A percentile compares a stretch with the other conserved stretches of the same genome.
Evolutionary conservation across 2,113 vertebrate genomes (phyloP).

Genomic region (Callocephalon fimbriatum): DNA sequence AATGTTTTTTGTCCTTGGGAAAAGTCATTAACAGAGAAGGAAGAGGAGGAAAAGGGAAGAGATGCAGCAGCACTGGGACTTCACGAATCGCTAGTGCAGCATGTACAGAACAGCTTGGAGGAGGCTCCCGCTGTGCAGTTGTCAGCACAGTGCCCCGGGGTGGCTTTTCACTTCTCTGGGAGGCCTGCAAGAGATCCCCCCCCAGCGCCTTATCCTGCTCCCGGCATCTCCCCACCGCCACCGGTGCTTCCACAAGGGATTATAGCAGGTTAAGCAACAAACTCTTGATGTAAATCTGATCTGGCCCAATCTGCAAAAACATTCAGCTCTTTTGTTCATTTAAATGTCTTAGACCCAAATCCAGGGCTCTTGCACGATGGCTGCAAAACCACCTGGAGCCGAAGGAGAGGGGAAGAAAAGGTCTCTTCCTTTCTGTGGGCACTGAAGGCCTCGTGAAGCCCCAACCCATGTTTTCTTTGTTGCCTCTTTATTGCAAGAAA

Average conservation of each 20-base stretch:
- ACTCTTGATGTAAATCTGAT: neutral
- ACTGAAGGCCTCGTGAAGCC: neutral
- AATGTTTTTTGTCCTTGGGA: neutral
- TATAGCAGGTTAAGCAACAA: neutral
- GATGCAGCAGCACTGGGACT: neutral
- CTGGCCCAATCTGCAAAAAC: neutral
- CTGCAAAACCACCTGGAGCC: neutral
- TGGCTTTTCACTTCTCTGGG: neutral
- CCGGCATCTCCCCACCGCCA: neutral
- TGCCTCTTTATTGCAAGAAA: neutral
- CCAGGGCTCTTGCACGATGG: neutral
- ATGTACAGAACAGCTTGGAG: neutral
- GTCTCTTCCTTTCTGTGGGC: neutral
- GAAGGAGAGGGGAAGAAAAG: neutral
- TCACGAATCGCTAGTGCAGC: neutral
- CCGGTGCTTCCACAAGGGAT: neutral
- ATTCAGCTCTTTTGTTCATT: neutral
- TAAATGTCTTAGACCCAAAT: neutral
- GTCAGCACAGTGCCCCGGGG: neutral
- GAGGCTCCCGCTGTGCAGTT: neutral
- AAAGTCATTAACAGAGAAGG: neutral
- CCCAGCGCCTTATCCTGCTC: neutral
- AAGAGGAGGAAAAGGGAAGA: conserved; percentile 12
- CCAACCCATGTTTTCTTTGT: neutral
- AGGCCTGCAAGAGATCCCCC: neutral